A percentile compares a stretch with the other conserved stretches of the same genome.
Conservation (phyloP, 1,140 invertebrate genomes). For the Atopsyche davidsoni region DNA sequence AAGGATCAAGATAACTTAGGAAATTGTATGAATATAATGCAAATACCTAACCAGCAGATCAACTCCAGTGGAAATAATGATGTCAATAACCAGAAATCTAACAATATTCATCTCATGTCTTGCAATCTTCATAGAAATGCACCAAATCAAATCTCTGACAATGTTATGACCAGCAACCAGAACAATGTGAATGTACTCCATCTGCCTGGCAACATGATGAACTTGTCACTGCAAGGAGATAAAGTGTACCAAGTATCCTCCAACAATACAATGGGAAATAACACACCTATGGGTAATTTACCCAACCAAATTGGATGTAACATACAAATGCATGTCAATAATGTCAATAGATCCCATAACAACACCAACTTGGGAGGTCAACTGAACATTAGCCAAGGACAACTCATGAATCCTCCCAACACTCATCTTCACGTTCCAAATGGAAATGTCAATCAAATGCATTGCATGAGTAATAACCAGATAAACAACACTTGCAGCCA, state of each 20-base stretch:
- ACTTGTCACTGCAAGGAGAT: constrained; percentile 26
- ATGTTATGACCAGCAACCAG: constrained; percentile 8
- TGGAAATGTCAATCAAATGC: constrained; percentile 23
- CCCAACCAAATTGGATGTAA: constrained; percentile 34
- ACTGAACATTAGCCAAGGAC: constrained; percentile 15
- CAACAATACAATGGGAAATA: constrained; percentile 11
- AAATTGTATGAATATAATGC: constrained; percentile 10
- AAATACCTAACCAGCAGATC: constrained; percentile 16
- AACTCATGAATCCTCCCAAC: constrained; percentile 13
- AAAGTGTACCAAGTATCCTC: constrained; percentile 26
- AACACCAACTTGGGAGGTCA: constrained; percentile 6
- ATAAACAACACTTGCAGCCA: constrained; percentile 20
- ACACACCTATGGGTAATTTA: constrained; percentile 37
- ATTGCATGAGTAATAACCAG: constrained; percentile 16
- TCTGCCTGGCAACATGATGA: constrained; percentile 27
- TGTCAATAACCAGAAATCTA: constrained; percentile 13
- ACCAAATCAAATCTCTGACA: constrained; percentile 11
- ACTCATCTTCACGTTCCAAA: constrained; percentile 16
- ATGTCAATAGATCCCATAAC: constrained; percentile 18
- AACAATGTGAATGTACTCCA: constrained; percentile 24
- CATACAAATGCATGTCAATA: constrained; percentile 23
- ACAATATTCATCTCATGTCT: constrained; percentile 5
- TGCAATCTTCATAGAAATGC: constrained; percentile 20
- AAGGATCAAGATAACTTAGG: constrained; percentile 12
- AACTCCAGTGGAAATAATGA: constrained; percentile 7